These are phyloP conservation scores for Scytalopus superciliaris DNA, from an alignment of 2,113 vertebrate genomes.

Conservation along the genomic window DNA sequence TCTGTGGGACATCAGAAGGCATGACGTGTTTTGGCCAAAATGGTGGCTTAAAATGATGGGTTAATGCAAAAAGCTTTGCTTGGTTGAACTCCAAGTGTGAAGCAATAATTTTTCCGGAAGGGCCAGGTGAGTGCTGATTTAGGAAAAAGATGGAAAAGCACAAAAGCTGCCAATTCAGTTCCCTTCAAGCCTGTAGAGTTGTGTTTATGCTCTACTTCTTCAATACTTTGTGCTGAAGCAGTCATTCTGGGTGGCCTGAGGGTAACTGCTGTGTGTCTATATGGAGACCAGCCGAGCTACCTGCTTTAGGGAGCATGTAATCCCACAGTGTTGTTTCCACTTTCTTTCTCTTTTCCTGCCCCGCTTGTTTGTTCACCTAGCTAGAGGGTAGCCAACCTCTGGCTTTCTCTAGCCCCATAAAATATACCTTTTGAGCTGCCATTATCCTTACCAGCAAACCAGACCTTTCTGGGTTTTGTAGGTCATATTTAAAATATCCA, in stretches of 20 bases:
- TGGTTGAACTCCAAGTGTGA: not conserved
- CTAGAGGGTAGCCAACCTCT: not conserved
- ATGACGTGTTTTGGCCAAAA: not conserved
- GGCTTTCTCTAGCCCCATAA: not conserved
- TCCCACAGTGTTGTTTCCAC: rapidly evolving
- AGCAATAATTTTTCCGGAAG: not conserved
- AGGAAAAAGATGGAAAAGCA: not conserved
- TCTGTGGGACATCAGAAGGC: not conserved
- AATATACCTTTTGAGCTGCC: not conserved
- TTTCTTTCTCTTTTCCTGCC: not conserved
- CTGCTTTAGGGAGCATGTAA: rapidly evolving
- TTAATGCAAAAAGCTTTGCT: not conserved
- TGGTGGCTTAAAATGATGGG: not conserved
- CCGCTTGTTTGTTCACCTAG: not conserved
- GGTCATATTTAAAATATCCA: not conserved
- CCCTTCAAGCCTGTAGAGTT: not conserved
- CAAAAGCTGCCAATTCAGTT: not conserved
- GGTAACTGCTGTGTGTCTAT: not conserved
- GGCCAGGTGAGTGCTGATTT: not conserved
- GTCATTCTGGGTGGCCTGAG: rapidly evolving
- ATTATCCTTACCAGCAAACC: rapidly evolving
- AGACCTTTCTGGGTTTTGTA: not conserved
- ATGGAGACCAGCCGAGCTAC: rapidly evolving
- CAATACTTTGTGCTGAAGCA: not conserved
- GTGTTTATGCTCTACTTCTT: not conserved